Conservation (phyloP, 2,113 vertebrate genomes). For the Mellivora capensis region DNA sequence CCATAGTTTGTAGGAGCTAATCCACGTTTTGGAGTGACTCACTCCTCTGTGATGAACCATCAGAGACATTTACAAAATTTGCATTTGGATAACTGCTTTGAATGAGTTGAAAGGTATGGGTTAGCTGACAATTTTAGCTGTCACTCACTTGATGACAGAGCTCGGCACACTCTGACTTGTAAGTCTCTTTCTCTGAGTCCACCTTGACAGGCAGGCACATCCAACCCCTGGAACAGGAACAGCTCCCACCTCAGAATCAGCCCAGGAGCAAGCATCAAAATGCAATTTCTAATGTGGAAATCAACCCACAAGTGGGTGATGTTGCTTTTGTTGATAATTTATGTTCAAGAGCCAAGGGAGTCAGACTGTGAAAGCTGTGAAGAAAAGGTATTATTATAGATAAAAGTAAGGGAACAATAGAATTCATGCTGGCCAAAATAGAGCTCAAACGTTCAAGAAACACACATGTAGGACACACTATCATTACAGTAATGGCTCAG, state of each 20-base stretch:
- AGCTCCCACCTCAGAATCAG: accelerated
- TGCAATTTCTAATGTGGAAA: background rate
- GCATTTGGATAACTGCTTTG: background rate
- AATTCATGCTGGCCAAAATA: background rate
- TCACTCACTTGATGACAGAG: background rate
- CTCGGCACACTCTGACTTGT: background rate
- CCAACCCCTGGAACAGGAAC: accelerated
- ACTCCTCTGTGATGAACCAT: background rate
- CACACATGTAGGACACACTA: background rate
- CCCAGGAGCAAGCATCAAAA: background rate
- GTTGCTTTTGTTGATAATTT: background rate
- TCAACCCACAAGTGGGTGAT: background rate
- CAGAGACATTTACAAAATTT: background rate
- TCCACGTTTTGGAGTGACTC: background rate
- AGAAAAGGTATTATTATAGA: background rate
- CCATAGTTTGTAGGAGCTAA: background rate
- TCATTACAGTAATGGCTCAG: background rate
- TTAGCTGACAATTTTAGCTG: background rate
- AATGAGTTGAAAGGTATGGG: background rate
- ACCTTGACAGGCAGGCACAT: background rate
- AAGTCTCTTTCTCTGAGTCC: background rate
- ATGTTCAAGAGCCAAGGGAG: background rate
- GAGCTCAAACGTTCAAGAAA: background rate
- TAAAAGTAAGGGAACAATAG: background rate
- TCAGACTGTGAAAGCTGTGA: background rate